Conservation (phyloP, 2,113 vertebrate genomes). For the Gracilinanus agilis region DNA sequence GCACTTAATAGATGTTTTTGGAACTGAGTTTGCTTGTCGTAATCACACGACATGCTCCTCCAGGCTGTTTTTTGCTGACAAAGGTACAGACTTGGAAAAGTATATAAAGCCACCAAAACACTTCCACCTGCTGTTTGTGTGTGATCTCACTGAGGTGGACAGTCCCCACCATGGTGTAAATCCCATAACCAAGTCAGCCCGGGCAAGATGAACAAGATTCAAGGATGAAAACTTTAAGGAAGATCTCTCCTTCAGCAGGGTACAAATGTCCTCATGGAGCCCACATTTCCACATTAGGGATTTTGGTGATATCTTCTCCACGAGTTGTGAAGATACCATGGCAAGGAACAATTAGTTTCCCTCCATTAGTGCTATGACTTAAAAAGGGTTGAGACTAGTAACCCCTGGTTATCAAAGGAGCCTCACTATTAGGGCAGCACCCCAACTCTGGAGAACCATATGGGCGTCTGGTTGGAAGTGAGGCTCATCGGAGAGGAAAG, state of each 20-base stretch:
- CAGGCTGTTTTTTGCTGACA: constrained; percentile 35
- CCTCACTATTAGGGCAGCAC: neutral
- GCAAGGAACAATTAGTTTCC: no score
- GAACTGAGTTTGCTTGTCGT: neutral
- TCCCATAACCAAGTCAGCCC: neutral
- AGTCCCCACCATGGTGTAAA: neutral
- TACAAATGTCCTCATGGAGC: neutral
- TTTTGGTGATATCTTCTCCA: neutral
- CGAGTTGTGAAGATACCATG: no score
- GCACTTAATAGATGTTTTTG: neutral
- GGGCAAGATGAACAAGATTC: neutral
- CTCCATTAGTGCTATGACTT: neutral
- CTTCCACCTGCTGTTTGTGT: neutral
- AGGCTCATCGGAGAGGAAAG: neutral
- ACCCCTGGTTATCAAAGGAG: neutral
- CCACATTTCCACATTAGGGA: neutral
- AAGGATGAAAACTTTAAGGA: neutral
- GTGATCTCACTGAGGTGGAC: neutral
- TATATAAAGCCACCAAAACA: constrained; percentile 12
- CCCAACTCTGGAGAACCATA: neutral
- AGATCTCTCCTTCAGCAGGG: neutral
- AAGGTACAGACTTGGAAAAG: constrained; percentile 33
- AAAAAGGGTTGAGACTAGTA: neutral
- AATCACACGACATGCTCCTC: constrained; percentile 37
- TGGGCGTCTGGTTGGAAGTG: neutral